phyloP scores from a whole-genome alignment of 2,888 invertebrate genomes.

The Oxystoma pomonae region DNA sequence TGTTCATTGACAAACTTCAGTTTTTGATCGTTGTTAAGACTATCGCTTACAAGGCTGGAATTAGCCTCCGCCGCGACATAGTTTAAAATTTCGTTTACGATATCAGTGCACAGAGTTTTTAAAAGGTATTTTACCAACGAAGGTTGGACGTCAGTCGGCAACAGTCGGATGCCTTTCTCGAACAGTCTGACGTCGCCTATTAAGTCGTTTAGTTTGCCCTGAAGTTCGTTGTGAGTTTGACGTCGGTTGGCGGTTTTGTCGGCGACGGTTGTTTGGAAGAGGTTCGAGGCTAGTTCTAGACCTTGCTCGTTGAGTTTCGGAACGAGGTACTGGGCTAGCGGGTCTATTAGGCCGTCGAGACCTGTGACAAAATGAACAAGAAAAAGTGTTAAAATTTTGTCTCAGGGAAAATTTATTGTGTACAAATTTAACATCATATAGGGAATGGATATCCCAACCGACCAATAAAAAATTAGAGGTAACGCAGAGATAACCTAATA shows the following conservation, averaged over 20 bases:
- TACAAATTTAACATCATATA: too few relatives aligned
- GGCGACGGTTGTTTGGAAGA: constrained; percentile 71
- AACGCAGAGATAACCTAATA: too few relatives aligned
- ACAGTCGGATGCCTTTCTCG: constrained; percentile 70
- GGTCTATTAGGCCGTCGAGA: constrained; percentile 63
- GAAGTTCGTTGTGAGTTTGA: constrained; percentile 75
- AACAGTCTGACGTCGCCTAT: constrained; percentile 72
- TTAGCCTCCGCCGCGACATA: constrained; percentile 75
- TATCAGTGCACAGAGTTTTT: constrained; percentile 79
- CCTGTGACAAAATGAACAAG: constrained; percentile 47
- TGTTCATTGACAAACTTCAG: constrained; percentile 68
- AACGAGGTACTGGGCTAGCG: constrained; percentile 66
- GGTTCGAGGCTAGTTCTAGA: constrained; percentile 63
- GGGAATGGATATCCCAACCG: too few relatives aligned
- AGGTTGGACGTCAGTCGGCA: constrained; percentile 60
- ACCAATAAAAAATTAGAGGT: too few relatives aligned
- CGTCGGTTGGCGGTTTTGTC: constrained; percentile 65
- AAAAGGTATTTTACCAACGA: constrained; percentile 80
- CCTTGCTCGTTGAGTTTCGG: constrained; percentile 68
- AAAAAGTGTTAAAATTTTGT: too few relatives aligned
- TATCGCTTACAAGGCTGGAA: constrained; percentile 57
- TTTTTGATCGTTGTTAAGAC: constrained; percentile 61
- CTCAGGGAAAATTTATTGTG: too few relatives aligned
- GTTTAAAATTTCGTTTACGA: constrained; percentile 72
- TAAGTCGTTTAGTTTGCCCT: constrained; percentile 77